These are phyloP conservation scores for Athetis lepigone DNA, from an alignment of 2,888 invertebrate genomes.

Conservation along the genomic window DNA sequence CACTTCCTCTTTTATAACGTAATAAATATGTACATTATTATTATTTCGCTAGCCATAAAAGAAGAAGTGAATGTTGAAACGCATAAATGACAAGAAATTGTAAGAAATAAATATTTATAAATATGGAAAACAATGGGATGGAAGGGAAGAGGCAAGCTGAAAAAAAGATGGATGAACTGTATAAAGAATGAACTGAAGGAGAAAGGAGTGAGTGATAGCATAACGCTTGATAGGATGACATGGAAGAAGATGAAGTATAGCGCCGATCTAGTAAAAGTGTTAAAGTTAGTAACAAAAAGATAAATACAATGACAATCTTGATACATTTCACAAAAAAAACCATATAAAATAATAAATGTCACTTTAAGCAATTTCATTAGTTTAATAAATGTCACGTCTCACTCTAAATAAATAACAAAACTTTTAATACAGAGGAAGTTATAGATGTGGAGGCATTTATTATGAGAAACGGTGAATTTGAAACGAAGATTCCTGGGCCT, in stretches of 20 bases:
- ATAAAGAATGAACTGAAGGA: no score
- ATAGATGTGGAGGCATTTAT: conserved; percentile 44
- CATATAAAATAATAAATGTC: conserved; percentile 31
- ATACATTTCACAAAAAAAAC: conserved; percentile 7
- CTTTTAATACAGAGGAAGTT: conserved; percentile 54
- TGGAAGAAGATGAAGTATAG: no score
- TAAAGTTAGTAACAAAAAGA: no score
- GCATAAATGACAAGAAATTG: background rate
- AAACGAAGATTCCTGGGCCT: conserved; percentile 28
- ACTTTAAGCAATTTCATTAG: conserved; percentile 51
- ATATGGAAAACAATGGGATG: no score
- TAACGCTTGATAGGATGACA: no score
- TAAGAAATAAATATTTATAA: background rate
- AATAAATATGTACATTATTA: conserved; percentile 8
- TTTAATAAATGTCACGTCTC: conserved; percentile 54
- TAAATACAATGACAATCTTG: no score
- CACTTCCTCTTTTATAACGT: conserved; percentile 29
- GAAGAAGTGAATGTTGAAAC: conserved; percentile 1
- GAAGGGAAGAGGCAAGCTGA: no score
- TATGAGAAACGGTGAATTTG: conserved; percentile 39
- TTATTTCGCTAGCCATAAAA: background rate
- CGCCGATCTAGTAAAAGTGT: no score
- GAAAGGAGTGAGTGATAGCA: no score
- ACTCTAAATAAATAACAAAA: conserved; percentile 51
- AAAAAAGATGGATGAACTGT: background rate